Evolutionary conservation across 1,140 invertebrate species (phyloP).

Genomic region (Vollenhovia emeryi): DNA sequence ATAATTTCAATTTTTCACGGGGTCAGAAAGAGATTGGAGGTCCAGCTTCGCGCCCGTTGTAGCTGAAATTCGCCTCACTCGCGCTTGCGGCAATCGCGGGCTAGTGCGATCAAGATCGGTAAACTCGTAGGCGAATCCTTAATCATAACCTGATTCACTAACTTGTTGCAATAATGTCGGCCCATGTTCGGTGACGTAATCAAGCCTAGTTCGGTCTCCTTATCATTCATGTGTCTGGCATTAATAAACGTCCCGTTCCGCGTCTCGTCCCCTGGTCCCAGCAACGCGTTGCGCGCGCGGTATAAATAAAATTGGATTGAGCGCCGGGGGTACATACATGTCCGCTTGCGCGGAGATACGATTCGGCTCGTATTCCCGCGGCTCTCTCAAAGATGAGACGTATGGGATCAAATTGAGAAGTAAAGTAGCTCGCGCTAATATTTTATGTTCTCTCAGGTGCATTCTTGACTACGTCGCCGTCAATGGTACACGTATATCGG

Average conservation of each 20-base stretch:
- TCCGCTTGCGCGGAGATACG: not conserved
- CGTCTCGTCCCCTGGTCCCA: not conserved
- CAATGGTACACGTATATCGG: not conserved
- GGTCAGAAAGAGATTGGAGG: not conserved
- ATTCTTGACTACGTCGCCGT: slow-evolving; percentile 17
- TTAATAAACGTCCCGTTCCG: slow-evolving; percentile 9
- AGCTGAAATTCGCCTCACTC: not conserved
- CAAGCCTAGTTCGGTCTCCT: too few species aligned
- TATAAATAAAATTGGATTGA: slow-evolving; percentile 37
- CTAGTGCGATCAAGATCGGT: too few species aligned
- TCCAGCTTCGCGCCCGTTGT: not conserved
- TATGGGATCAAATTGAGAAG: slow-evolving; percentile 46
- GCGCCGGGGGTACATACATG: too few species aligned
- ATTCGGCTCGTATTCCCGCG: not conserved
- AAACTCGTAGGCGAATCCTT: too few species aligned
- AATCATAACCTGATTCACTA: too few species aligned
- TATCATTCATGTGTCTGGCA: too few species aligned
- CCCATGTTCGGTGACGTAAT: too few species aligned
- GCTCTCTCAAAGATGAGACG: not conserved
- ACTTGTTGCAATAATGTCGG: too few species aligned
- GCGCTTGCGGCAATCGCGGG: too few species aligned
- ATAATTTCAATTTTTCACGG: too few species aligned
- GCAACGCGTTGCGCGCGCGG: not conserved
- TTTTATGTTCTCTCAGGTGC: slow-evolving; percentile 25
- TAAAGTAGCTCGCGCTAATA: slow-evolving; percentile 41